Percentiles rank a stretch among this genome's conserved stretches.
Conservation (phyloP, 1,140 invertebrate species). For the Aricia agestis region DNA sequence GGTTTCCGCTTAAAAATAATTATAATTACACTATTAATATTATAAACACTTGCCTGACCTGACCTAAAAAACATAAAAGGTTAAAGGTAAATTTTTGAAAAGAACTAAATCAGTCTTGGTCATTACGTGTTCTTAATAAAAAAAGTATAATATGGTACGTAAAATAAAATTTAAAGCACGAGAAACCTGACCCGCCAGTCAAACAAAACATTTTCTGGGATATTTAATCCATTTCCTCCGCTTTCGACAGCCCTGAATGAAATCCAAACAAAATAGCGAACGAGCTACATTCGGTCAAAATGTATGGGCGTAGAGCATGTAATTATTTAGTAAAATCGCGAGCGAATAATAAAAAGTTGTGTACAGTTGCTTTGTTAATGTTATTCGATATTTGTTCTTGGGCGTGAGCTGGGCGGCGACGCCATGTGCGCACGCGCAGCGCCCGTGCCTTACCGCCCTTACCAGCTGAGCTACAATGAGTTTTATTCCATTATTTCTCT, state of each 20-base stretch:
- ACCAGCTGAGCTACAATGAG: conserved; percentile 18
- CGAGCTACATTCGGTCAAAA: background rate
- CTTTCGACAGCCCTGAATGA: background rate
- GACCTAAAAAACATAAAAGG: too few species aligned
- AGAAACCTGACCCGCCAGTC: too few species aligned
- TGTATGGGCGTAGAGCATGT: conserved; percentile 7
- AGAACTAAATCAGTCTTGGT: too few species aligned
- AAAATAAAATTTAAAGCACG: too few species aligned
- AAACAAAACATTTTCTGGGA: background rate
- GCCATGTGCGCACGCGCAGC: conserved; percentile 52
- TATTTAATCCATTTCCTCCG: background rate
- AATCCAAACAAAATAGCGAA: background rate
- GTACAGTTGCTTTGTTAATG: conserved; percentile 30
- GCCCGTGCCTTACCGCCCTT: conserved; percentile 25
- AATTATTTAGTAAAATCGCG: conserved; percentile 15
- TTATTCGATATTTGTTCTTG: conserved; percentile 41
- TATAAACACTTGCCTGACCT: too few species aligned
- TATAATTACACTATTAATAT: too few species aligned
- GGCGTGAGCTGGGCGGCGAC: conserved; percentile 47
- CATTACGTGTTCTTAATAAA: too few species aligned
- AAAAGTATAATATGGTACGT: too few species aligned
- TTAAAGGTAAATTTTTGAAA: too few species aligned
- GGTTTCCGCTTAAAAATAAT: background rate
- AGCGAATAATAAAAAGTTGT: conserved; percentile 13
- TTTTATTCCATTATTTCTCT: background rate